Evolutionary conservation across 2,888 invertebrate genomes (phyloP).

Genomic region (Dioctria linearis): DNA sequence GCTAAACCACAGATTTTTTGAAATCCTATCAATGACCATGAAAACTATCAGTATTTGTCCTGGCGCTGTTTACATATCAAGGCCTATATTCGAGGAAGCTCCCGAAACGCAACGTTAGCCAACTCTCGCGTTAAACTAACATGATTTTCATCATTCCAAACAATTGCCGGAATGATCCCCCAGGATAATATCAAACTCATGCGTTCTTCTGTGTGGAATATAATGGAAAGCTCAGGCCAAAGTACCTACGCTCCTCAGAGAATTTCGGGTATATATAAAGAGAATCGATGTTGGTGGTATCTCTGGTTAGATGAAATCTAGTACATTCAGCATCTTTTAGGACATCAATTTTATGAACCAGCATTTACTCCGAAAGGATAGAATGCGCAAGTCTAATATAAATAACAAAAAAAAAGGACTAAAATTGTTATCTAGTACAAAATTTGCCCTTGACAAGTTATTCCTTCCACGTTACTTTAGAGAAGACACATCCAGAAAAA

Average conservation of each 20-base stretch:
- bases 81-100: constrained; percentile 37
- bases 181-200: constrained; percentile 44
- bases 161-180: constrained; percentile 43
- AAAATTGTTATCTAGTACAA: constrained; percentile 34
- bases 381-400: constrained; percentile 16
- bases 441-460: constrained; percentile 45
- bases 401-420: not conserved
- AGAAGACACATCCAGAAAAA: constrained; percentile 19
- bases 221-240: not conserved
- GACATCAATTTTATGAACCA: constrained; percentile 29
- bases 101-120: constrained; percentile 56
- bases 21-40: constrained; percentile 28
- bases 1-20: no score
- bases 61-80: constrained; percentile 31
- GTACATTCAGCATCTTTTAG: constrained; percentile 27
- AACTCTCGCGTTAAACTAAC: constrained; percentile 59
- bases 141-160: constrained; percentile 51
- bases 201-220: constrained; percentile 23
- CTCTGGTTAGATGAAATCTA: constrained; percentile 1
- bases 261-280: not conserved
- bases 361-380: not conserved
- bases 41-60: not conserved
- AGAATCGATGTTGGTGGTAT: not conserved
- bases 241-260: not conserved
- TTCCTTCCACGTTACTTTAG: constrained; percentile 8